Evolutionary conservation across 2,113 vertebrate species (phyloP).

Genomic region (Stictonetta naevosa): DNA sequence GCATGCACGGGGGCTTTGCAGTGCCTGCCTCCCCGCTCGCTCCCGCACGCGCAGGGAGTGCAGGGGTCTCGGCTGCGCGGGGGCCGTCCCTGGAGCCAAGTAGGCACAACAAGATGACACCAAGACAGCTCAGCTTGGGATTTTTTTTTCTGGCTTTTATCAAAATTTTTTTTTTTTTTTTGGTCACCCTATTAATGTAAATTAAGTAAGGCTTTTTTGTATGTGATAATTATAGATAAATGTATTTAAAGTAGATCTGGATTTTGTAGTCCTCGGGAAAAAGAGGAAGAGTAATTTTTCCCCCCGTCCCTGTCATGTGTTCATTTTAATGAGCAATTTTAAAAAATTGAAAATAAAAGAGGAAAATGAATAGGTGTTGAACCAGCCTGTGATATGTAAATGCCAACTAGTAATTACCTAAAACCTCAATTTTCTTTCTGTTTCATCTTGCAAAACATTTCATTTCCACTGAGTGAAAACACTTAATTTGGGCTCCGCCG

Average conservation of each 20-base stretch:
- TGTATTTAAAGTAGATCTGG: slow-evolving; percentile 70
- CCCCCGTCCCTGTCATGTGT: slow-evolving; percentile 82
- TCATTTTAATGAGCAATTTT: slow-evolving; percentile 86
- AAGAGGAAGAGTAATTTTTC: slow-evolving; percentile 69
- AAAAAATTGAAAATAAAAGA: slow-evolving; percentile 87
- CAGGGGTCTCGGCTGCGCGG: background rate
- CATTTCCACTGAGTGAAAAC: slow-evolving; percentile 84
- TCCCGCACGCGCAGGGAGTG: background rate
- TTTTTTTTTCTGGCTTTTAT: slow-evolving; percentile 10
- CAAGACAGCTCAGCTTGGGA: slow-evolving; percentile 1
- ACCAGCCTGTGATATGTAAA: slow-evolving; percentile 87
- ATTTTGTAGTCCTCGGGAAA: slow-evolving; percentile 77
- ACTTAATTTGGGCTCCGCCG: slow-evolving; percentile 75
- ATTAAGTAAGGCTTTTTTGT: slow-evolving; percentile 65
- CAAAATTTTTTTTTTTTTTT: background rate
- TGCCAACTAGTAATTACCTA: slow-evolving; percentile 88
- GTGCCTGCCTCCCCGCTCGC: slow-evolving; percentile 4
- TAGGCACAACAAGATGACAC: slow-evolving; percentile 29
- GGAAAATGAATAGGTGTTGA: slow-evolving; percentile 89
- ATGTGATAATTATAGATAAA: slow-evolving; percentile 74
- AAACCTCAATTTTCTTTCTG: slow-evolving; percentile 88
- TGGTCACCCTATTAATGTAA: slow-evolving; percentile 45
- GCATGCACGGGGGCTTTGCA: background rate
- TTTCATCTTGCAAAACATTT: slow-evolving; percentile 88
- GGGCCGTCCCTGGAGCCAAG: background rate